A percentile compares a stretch with the other conserved stretches of the same genome.
phyloP scores from a whole-genome alignment of 2,113 vertebrate genomes.

The Asarcornis scutulata region DNA sequence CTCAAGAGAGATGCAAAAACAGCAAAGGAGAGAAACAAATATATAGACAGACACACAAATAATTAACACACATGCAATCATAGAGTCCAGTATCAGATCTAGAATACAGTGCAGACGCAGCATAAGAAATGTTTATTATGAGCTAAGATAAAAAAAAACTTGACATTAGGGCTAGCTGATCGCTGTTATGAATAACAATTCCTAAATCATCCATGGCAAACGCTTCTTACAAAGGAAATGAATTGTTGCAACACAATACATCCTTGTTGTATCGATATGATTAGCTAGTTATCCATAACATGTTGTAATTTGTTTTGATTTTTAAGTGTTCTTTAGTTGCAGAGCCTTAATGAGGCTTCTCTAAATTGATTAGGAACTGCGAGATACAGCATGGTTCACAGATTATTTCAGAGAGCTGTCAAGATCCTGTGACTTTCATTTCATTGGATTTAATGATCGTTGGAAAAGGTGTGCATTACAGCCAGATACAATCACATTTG shows the following conservation, averaged over 20 bases:
- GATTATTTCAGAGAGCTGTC: constrained; percentile 91
- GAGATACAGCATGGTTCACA: constrained; percentile 80
- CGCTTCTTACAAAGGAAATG: constrained; percentile 73
- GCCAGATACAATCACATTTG: constrained; percentile 95
- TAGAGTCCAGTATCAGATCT: constrained; percentile 32
- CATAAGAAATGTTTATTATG: constrained; percentile 60
- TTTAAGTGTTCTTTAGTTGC: constrained; percentile 81
- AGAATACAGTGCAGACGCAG: background rate
- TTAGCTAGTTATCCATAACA: constrained; percentile 81
- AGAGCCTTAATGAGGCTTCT: constrained; percentile 83
- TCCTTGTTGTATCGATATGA: constrained; percentile 80
- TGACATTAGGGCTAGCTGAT: constrained; percentile 48
- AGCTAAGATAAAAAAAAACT: constrained; percentile 54
- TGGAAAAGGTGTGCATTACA: constrained; percentile 87
- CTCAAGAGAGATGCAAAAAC: background rate
- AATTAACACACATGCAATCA: constrained; percentile 44
- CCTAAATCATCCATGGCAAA: constrained; percentile 75
- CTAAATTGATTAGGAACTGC: constrained; percentile 90
- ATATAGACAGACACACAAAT: background rate
- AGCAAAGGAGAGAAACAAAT: constrained; percentile 29
- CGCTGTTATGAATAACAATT: constrained; percentile 74
- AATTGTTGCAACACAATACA: constrained; percentile 76
- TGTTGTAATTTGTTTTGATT: constrained; percentile 87
- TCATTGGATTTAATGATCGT: constrained; percentile 93
- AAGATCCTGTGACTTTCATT: constrained; percentile 87